phyloP scores from a whole-genome alignment of 2,113 vertebrate species.

The Odobenus rosmarus region DNA sequence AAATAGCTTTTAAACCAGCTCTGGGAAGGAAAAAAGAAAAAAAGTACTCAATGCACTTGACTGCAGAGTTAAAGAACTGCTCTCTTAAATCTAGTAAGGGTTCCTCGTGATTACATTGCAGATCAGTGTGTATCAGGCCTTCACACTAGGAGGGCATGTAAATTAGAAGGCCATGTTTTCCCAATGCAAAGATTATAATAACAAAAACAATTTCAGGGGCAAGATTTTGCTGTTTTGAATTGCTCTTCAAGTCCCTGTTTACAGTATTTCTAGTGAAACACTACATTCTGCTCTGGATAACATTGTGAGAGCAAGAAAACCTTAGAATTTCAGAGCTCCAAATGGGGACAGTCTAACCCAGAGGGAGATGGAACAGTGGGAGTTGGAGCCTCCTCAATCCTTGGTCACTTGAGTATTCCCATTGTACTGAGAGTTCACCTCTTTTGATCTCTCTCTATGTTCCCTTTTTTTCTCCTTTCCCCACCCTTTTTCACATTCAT shows the following conservation, averaged over 20 bases:
- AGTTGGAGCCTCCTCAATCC: neutral
- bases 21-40: neutral
- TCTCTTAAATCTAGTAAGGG: neutral
- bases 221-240: slow-evolving; percentile 61
- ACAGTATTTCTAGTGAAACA: slow-evolving; percentile 40
- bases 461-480: neutral
- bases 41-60: neutral
- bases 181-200: slow-evolving; percentile 57
- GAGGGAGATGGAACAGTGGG: neutral
- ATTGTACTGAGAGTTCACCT: neutral
- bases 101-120: slow-evolving; percentile 39
- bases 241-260: slow-evolving; percentile 60
- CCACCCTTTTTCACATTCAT: neutral
- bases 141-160: slow-evolving; percentile 1
- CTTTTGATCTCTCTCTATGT: neutral
- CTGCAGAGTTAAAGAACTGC: neutral
- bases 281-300: neutral
- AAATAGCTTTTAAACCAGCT: neutral
- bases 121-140: slow-evolving; percentile 41
- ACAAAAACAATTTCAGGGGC: slow-evolving; percentile 68
- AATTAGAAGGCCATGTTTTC: slow-evolving; percentile 66
- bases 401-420: neutral
- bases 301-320: neutral
- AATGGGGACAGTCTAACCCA: neutral
- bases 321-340: neutral